Percentiles rank a stretch among this genome's conserved stretches.
Conservation (phyloP, 2,797 vertebrate genomes). For the Miichthys miiuy region DNA sequence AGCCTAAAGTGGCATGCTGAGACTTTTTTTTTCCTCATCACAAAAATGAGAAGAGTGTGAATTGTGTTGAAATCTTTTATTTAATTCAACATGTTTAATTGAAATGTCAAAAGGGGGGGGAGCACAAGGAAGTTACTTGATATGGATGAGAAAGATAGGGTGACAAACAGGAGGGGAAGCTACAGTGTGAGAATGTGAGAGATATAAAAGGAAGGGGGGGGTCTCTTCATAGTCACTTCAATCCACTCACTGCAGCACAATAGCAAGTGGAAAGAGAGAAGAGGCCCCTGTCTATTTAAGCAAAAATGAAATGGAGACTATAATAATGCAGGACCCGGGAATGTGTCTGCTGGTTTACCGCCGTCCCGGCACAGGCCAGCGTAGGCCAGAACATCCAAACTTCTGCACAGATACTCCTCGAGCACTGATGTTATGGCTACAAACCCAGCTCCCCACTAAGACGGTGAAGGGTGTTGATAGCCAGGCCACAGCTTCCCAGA, state of each 20-base stretch:
- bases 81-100: slow-evolving; percentile 43
- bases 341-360: slow-evolving; percentile 69
- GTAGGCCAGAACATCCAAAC: slow-evolving; percentile 38
- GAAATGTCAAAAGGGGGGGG: slow-evolving; percentile 45
- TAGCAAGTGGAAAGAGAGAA: slow-evolving; percentile 45
- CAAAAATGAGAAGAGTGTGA: slow-evolving; percentile 18
- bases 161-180: slow-evolving; percentile 43
- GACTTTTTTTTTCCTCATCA: slow-evolving; percentile 8
- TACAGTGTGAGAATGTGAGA: slow-evolving; percentile 48
- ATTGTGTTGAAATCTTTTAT: slow-evolving; percentile 24
- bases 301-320: slow-evolving; percentile 64
- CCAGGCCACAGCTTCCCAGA: slow-evolving; percentile 37
- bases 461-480: slow-evolving; percentile 53
- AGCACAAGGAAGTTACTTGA: slow-evolving; percentile 47
- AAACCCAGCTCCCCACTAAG: slow-evolving; percentile 43
- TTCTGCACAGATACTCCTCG: slow-evolving; percentile 28
- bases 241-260: slow-evolving; percentile 42
- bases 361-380: slow-evolving; percentile 43
- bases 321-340: slow-evolving; percentile 63
- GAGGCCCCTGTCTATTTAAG: slow-evolving; percentile 53
- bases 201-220: slow-evolving; percentile 34
- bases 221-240: slow-evolving; percentile 39
- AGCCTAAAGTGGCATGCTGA: slow-evolving; percentile 36
- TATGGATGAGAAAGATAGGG: slow-evolving; percentile 50
- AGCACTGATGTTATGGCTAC: slow-evolving; percentile 64